Evolutionary conservation across 2,797 vertebrate species (phyloP), one percentile per base, ranked within the genome.

Genomic region (Lateolabrax maculatus): DNA sequence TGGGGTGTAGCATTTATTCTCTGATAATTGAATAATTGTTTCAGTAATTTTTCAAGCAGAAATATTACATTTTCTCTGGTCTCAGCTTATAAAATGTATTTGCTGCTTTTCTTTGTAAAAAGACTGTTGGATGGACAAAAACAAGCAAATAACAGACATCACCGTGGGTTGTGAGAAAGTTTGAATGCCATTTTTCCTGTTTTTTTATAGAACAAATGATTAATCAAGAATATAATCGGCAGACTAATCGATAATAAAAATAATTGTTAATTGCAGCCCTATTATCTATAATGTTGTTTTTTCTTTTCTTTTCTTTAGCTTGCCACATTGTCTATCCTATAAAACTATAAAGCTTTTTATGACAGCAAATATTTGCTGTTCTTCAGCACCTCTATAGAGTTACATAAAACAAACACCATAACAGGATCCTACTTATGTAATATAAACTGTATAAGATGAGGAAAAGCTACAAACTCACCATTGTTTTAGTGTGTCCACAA

Each of bases 311-410:
- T 53, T 43, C 16, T n/a, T 43, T 7, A 58, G 7, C 18, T 64
- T 55, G 31, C 27, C 37, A 57, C 31, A 74, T 9, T 65, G 25
- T 67, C 48, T 41, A 15, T 23, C 4, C 23, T 41, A 49, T 60
- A 55, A 73, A 68, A 58, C 52, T 67, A 60, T 71, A 61, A 76
- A 75, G 41, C 34, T 23, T 64, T 73, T 75, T 58, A 84, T 49
- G 55, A 70, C 18, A 25, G 58, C 34, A 87, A 90, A 92, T 92
- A 90, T 91, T 90, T 80, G 81, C 79, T 60, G 10, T 34, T 44
- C 62, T 64, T 65, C 29, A 63, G 36, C 53, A 71, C 57, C 15
- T 55, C 29, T 51, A 15, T 23, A 34, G 57, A 64, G 83, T 82
- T 44, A 81, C 36, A 70, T 64, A 83, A 77, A 74, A 52, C 84